A percentile compares a stretch with the other conserved stretches of the same genome.
These are phyloP conservation scores for Beris chalybata DNA, from an alignment of 2,888 invertebrate species.

Conservation along the genomic window DNA sequence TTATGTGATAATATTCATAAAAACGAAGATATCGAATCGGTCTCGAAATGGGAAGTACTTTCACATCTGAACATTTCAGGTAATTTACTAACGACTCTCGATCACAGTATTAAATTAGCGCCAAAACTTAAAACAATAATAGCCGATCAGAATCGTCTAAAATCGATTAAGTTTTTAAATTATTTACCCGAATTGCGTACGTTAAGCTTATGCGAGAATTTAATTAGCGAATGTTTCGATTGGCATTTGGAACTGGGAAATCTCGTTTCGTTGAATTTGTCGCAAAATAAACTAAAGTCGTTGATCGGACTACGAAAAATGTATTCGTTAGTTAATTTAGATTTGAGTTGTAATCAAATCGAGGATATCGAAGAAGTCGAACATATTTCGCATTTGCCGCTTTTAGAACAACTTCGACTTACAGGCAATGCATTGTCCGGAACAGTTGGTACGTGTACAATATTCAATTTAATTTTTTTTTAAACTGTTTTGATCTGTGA, in stretches of 20 bases:
- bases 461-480: neutral
- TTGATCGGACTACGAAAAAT: slow-evolving; percentile 77
- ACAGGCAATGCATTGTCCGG: slow-evolving; percentile 88
- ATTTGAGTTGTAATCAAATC: slow-evolving; percentile 85
- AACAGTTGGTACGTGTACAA: slow-evolving; percentile 50
- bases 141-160: slow-evolving; percentile 77
- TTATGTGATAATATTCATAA: slow-evolving; percentile 85
- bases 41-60: slow-evolving; percentile 64
- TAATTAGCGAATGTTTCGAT: slow-evolving; percentile 70
- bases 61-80: slow-evolving; percentile 74
- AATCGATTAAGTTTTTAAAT: slow-evolving; percentile 74
- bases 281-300: slow-evolving; percentile 78
- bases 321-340: slow-evolving; percentile 82
- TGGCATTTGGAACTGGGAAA: slow-evolving; percentile 88
- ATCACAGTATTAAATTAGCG: slow-evolving; percentile 76
- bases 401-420: slow-evolving; percentile 82
- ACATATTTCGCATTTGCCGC: slow-evolving; percentile 78
- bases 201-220: slow-evolving; percentile 80
- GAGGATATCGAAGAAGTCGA: slow-evolving; percentile 78
- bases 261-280: slow-evolving; percentile 79
- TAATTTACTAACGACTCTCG: slow-evolving; percentile 76
- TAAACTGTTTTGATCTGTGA: neutral
- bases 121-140: slow-evolving; percentile 72
- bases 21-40: slow-evolving; percentile 53
- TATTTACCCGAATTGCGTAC: slow-evolving; percentile 74